A percentile compares a stretch with the other conserved stretches of the same genome.
phyloP scores from a whole-genome alignment of 2,888 invertebrate genomes.

The Chloromyia formosa region DNA sequence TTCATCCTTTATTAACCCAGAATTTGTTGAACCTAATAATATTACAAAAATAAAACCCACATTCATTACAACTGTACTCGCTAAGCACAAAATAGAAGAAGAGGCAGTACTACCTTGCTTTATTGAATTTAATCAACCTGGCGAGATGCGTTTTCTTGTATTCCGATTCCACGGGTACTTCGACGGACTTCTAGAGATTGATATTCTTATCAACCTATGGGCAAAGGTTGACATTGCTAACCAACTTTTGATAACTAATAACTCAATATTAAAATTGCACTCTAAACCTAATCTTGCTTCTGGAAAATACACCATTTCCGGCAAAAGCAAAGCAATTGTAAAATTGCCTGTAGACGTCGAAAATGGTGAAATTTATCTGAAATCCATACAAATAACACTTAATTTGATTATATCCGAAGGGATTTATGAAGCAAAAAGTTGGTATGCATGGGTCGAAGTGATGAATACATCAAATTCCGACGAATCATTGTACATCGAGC shows the following conservation, averaged over 20 bases:
- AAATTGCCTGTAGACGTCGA: slow-evolving; percentile 55
- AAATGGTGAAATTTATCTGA: slow-evolving; percentile 52
- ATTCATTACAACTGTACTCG: background rate
- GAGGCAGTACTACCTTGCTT: background rate
- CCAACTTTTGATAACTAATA: slow-evolving; percentile 29
- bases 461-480: slow-evolving; percentile 38
- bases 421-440: slow-evolving; percentile 44
- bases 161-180: slow-evolving; percentile 40
- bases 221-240: slow-evolving; percentile 37
- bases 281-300: slow-evolving; percentile 16
- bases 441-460: slow-evolving; percentile 45
- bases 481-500: slow-evolving; percentile 46
- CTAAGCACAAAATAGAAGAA: background rate
- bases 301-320: background rate
- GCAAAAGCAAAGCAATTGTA: background rate
- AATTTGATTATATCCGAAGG: slow-evolving; percentile 44
- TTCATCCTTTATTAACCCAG: background rate
- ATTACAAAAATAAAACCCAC: background rate
- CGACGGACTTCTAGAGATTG: slow-evolving; percentile 30
- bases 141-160: slow-evolving; percentile 19
- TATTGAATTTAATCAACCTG: slow-evolving; percentile 40
- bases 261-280: background rate
- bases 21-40: background rate
- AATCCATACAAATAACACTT: slow-evolving; percentile 16
- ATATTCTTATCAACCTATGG: slow-evolving; percentile 3